Evolutionary conservation across 2,888 invertebrate species (phyloP).

Genomic region (Tiphia femorata): DNA sequence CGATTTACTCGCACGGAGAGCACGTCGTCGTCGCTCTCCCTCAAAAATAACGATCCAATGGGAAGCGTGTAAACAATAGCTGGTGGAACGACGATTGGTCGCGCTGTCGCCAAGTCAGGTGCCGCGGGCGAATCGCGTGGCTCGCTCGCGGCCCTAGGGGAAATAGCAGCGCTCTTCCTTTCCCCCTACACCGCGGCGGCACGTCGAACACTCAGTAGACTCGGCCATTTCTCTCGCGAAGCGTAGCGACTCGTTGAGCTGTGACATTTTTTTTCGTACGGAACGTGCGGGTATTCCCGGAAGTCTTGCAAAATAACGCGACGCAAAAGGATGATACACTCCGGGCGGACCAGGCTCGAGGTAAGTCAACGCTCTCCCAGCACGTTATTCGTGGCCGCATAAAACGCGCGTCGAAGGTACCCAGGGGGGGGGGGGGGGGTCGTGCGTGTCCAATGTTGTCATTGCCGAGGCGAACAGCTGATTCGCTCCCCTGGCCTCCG

Average conservation of each 20-base stretch:
- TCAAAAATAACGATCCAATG: conserved; percentile 57
- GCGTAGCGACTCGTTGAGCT: conserved; percentile 43
- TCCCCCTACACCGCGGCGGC: conserved; percentile 33
- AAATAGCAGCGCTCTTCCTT: conserved; percentile 38
- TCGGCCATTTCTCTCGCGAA: conserved; percentile 68
- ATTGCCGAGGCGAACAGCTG: conserved; percentile 65
- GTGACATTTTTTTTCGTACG: conserved; percentile 42
- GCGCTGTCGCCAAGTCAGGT: conserved; percentile 62
- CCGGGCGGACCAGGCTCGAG: conserved; percentile 69
- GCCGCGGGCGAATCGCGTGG: conserved; percentile 36
- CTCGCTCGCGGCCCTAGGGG: conserved; percentile 7
- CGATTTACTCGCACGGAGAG: conserved; percentile 6
- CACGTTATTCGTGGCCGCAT: conserved; percentile 13
- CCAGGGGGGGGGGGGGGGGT: conserved; percentile 18
- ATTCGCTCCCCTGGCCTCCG: conserved; percentile 54
- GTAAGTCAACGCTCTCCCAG: conserved; percentile 52
- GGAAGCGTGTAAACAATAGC: conserved; percentile 59
- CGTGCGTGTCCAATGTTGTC: conserved; percentile 63
- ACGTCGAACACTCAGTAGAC: conserved; percentile 57
- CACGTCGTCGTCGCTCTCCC: conserved; percentile 31
- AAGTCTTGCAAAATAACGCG: conserved; percentile 67
- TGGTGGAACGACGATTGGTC: conserved; percentile 48
- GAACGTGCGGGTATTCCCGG: conserved; percentile 61
- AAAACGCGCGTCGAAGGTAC: conserved; percentile 43
- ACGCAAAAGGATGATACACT: conserved; percentile 69